These are phyloP conservation scores for Thymelicus acteon DNA, from an alignment of 2,888 invertebrate species.

Conservation along the genomic window DNA sequence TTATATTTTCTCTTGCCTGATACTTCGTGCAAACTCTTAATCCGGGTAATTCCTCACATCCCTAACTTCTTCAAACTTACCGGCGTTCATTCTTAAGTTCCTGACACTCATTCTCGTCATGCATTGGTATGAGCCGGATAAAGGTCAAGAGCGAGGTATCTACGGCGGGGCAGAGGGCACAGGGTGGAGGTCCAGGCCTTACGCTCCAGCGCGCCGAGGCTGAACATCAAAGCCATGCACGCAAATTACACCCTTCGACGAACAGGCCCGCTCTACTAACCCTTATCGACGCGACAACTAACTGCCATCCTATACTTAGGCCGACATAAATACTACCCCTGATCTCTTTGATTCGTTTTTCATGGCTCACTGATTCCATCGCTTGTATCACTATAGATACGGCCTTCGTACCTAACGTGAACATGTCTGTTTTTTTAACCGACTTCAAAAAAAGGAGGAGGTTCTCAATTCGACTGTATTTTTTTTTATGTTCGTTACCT, in stretches of 20 bases:
- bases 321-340: conserved; percentile 38
- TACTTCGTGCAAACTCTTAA: no score
- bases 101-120: conserved; percentile 3
- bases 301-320: conserved; percentile 63
- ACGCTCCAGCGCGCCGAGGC: conserved; percentile 71
- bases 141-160: conserved; percentile 71
- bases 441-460: no score
- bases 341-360: conserved; percentile 29
- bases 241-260: conserved; percentile 71
- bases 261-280: conserved; percentile 49
- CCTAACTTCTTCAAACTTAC: no score
- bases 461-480: no score
- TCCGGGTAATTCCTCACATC: no score
- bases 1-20: no score
- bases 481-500: no score
- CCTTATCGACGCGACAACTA: conserved; percentile 45
- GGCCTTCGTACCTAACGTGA: not conserved
- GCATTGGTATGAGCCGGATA: conserved; percentile 49
- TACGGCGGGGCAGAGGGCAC: conserved; percentile 3
- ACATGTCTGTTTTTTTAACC: no score
- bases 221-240: conserved; percentile 75
- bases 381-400: not conserved
- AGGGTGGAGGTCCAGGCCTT: conserved; percentile 40
- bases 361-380: not conserved
- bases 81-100: not conserved